These are phyloP conservation scores for Miichthys miiuy DNA, from an alignment of 2,797 vertebrate genomes.

Conservation along the genomic window DNA sequence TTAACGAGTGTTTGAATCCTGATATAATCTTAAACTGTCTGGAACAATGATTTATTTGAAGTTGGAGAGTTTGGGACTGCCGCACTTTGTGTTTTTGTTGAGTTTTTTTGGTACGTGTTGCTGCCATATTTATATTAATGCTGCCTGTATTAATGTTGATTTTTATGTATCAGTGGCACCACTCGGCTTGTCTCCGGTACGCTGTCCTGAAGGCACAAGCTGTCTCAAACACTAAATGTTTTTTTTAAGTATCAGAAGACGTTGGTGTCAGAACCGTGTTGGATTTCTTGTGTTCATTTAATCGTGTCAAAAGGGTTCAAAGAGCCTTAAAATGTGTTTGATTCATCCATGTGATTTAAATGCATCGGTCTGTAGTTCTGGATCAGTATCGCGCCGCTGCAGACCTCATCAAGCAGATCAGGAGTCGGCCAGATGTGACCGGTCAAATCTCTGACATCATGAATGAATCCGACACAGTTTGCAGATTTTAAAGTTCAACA, in stretches of 20 bases:
- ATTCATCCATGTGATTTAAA: not conserved
- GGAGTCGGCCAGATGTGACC: not conserved
- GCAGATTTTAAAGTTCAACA: too few relatives aligned
- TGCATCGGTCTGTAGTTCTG: not conserved
- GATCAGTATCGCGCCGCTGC: not conserved
- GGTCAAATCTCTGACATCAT: not conserved
- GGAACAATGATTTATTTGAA: too few relatives aligned
- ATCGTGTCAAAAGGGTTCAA: slow-evolving; percentile 9
- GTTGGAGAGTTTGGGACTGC: not conserved
- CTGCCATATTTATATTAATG: slow-evolving; percentile 68
- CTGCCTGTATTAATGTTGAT: slow-evolving; percentile 4
- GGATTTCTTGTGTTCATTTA: not conserved
- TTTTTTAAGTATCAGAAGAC: not conserved
- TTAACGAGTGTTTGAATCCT: too few relatives aligned
- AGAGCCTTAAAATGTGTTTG: not conserved
- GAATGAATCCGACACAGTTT: too few relatives aligned
- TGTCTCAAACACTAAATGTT: not conserved
- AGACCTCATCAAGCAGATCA: not conserved
- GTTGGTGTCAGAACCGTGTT: too few relatives aligned
- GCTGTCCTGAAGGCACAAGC: not conserved
- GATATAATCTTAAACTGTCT: too few relatives aligned
- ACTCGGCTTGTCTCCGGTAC: not conserved
- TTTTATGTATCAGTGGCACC: not conserved
- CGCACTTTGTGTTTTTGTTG: slow-evolving; percentile 39
- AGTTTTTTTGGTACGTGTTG: slow-evolving; percentile 43